Evolutionary conservation across 2,113 vertebrate genomes (phyloP).

Genomic region (Anhinga rufa): DNA sequence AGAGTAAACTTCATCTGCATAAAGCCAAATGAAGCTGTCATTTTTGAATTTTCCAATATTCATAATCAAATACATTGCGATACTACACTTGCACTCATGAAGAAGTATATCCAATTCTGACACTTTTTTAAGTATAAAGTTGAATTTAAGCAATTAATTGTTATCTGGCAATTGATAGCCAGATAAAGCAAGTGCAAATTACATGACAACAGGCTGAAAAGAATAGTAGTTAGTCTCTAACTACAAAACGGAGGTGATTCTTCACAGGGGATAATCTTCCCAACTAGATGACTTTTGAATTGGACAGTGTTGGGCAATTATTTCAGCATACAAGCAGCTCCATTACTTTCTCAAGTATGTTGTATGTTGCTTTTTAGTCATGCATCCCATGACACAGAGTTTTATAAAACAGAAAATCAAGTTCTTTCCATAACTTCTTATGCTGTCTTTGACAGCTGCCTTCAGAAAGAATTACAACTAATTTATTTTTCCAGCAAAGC

Average conservation of each 20-base stretch:
- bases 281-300: background rate
- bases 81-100: background rate
- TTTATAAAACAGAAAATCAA: background rate
- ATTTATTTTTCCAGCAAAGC: background rate
- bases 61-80: background rate
- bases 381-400: background rate
- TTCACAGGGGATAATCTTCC: background rate
- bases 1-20: background rate
- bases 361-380: background rate
- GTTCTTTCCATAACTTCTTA: background rate
- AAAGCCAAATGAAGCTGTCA: background rate
- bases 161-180: background rate
- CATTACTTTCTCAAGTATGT: background rate
- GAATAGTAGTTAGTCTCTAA: background rate
- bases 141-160: background rate
- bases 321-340: background rate
- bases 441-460: background rate
- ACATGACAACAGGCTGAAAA: background rate
- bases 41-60: background rate
- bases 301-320: background rate
- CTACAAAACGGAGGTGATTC: background rate
- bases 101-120: background rate
- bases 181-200: background rate
- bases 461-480: background rate
- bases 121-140: background rate